These are phyloP conservation scores for Aplysia californica DNA, from an alignment of 1,140 invertebrate genomes.

Conservation along the genomic window DNA sequence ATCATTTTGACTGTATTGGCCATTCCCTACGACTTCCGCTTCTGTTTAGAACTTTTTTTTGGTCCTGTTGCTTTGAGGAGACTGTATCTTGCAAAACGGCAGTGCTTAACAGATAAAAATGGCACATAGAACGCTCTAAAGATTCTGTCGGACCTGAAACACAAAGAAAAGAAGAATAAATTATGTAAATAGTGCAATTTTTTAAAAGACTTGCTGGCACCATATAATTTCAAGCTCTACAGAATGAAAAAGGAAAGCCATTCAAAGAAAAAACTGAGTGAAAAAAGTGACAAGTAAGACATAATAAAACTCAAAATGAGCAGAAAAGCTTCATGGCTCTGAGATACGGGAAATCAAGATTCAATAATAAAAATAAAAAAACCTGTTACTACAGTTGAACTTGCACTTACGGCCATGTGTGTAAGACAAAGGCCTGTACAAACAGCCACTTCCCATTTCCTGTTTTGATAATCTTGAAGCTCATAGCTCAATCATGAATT, in stretches of 20 bases:
- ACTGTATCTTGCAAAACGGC: conserved; percentile 83
- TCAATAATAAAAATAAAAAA: no score
- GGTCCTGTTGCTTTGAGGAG: conserved; percentile 76
- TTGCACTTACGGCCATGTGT: no score
- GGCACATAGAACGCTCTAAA: conserved; percentile 92
- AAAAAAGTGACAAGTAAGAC: not conserved
- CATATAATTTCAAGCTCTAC: not conserved
- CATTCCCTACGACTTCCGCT: not conserved
- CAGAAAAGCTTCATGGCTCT: not conserved
- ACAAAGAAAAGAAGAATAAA: conserved; percentile 21
- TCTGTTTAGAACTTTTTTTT: conserved; percentile 35
- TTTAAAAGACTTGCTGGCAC: not conserved
- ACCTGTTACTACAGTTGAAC: no score
- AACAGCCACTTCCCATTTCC: no score
- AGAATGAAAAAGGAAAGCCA: not conserved
- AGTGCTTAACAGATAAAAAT: conserved; percentile 78
- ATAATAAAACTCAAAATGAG: not conserved
- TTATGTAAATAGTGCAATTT: conserved; percentile 14
- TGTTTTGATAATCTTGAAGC: no score
- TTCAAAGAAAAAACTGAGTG: not conserved
- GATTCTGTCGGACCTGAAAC: conserved; percentile 78
- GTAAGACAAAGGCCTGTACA: no score
- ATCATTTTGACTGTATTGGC: no score
- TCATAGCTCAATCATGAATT: no score
- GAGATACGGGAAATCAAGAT: not conserved